Conservation (phyloP, 2,797 vertebrate species). For the Sebastes nivosus region DNA sequence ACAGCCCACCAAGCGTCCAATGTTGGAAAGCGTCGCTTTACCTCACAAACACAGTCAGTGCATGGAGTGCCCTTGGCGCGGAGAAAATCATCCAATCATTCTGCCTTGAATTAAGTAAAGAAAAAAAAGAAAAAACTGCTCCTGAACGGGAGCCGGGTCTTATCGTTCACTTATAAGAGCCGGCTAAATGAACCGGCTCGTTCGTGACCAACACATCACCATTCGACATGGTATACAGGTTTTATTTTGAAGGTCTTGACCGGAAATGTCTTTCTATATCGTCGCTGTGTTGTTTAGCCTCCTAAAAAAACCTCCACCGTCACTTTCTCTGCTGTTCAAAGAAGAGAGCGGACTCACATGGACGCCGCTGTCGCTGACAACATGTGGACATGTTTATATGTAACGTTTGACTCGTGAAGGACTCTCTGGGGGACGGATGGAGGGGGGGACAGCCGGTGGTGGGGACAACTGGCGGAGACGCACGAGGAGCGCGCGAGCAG, state of each 20-base stretch:
- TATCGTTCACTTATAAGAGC: no score
- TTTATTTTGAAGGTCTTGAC: constrained; percentile 30
- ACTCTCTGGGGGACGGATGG: constrained; percentile 53
- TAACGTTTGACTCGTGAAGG: constrained; percentile 2
- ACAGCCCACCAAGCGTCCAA: no score
- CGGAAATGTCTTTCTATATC: not conserved
- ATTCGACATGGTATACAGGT: not conserved
- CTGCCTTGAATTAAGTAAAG: no score
- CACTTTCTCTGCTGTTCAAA: not conserved
- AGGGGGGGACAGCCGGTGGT: constrained; percentile 4
- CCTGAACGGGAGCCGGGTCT: rapidly evolving
- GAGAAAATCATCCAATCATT: no score
- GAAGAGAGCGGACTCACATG: not conserved
- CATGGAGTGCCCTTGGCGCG: no score
- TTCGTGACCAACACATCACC: no score
- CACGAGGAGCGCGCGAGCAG: constrained; percentile 62
- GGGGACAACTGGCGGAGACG: constrained; percentile 61
- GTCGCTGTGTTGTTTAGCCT: not conserved
- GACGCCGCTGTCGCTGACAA: not conserved
- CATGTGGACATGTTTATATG: constrained; percentile 12
- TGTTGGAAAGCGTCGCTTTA: no score
- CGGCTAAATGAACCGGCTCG: no score
- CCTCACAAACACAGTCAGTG: no score
- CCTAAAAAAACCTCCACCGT: not conserved
- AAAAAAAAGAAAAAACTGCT: no score